Evolutionary conservation across 2,797 vertebrate species (phyloP), one percentile per base, ranked within the genome.

Genomic region (Lepus oiostolus): DNA sequence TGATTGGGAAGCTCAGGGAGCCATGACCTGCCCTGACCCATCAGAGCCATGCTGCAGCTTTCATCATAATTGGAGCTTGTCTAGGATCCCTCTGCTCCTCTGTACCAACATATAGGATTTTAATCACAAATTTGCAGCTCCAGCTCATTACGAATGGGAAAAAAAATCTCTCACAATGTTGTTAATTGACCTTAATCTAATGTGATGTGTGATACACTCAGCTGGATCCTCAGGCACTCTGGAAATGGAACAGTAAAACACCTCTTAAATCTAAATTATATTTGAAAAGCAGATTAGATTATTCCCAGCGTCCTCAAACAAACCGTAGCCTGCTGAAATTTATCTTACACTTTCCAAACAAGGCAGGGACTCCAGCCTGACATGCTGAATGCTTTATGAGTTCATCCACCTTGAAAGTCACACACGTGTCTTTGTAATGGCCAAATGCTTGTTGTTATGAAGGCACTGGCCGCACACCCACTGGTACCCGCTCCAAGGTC

Each of bases 121-220:
- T 98, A 96, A 97, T 96, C 93, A 96, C 0, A 1, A 95, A 97
- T 96, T 72, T 95, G 62, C 26, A 71, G 63, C 26, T 77, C 63
- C 24, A 17, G 30, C 85, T 98, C 81, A 87, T 97, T 95, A 92
- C 79, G 35, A 63, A 94, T 79, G 26, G 22, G 71, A 94, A 92
- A 74, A 74, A 88, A 54, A 97, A 83, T 16, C 63, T 67, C 81
- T 97, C 80, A 19, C 30, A 96, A 88, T 74, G 70, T 75, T 96
- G 85, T n/a, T 98, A 97, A 98, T 96, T 97, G 96, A 97, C 96
- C 95, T 98, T 98, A 98, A 98, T 97, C 94, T 95, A 96, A 97
- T 88, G 86, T 93, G 96, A 97, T 95, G 71, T 97, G 95, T 95
- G 95, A 94, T 94, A 97, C 7, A 85, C 80, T 96, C 94, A 97